These are phyloP conservation scores for Asarcornis scutulata DNA, from an alignment of 2,113 vertebrate species.

Conservation along the genomic window DNA sequence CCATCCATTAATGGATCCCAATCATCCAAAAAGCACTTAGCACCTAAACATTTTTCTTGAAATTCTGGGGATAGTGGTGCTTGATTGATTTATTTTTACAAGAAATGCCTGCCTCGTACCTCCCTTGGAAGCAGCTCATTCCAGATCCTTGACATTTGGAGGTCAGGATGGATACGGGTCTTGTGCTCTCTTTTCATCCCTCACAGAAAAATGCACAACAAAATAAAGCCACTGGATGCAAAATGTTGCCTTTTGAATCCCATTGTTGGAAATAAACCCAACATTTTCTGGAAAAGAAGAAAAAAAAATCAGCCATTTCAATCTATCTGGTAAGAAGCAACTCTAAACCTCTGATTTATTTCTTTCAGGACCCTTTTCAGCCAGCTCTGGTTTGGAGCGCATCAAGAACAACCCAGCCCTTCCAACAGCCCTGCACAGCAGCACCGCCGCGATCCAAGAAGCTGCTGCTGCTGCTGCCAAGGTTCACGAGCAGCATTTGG, in stretches of 20 bases:
- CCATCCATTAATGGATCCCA: slow-evolving; percentile 20
- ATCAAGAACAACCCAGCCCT: background rate
- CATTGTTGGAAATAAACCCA: background rate
- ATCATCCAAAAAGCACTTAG: slow-evolving; percentile 18
- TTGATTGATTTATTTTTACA: slow-evolving; percentile 31
- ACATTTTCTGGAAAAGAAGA: background rate
- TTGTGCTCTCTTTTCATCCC: background rate
- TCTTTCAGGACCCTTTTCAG: background rate
- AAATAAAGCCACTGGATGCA: background rate
- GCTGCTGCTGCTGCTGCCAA: background rate
- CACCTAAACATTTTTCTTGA: background rate
- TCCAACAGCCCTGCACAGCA: background rate
- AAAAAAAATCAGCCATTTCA: background rate
- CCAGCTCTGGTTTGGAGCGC: background rate
- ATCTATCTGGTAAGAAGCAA: background rate
- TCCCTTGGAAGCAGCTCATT: slow-evolving; percentile 24
- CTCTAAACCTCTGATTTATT: slow-evolving; percentile 17
- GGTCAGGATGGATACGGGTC: background rate
- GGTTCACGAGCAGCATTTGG: background rate
- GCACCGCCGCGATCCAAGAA: background rate
- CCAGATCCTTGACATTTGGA: slow-evolving; percentile 35
- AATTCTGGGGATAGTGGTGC: background rate
- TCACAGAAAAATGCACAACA: slow-evolving; percentile 22
- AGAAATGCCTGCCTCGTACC: background rate
- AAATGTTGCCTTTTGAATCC: background rate